phyloP scores from a whole-genome alignment of 2,888 invertebrate genomes.

The Melinaea menophilus region DNA sequence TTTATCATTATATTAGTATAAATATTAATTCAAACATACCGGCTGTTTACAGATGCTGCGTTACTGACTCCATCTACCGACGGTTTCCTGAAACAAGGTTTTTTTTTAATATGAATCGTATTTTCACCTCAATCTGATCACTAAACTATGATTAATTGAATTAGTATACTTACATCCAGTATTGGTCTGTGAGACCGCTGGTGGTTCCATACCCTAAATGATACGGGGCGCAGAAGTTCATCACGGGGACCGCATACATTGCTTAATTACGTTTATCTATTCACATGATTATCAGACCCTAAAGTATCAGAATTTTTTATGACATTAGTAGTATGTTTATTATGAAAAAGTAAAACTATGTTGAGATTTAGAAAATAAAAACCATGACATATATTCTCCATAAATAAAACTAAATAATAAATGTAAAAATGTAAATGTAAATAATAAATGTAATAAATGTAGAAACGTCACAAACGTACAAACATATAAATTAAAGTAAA shows the following conservation, averaged over 20 bases:
- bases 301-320: too few species aligned
- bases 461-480: too few species aligned
- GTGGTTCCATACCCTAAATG: slow-evolving; percentile 49
- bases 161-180: slow-evolving; percentile 67
- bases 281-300: not conserved
- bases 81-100: slow-evolving; percentile 86
- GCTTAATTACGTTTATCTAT: slow-evolving; percentile 19
- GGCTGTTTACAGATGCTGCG: slow-evolving; percentile 90
- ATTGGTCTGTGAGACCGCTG: slow-evolving; percentile 51
- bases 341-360: too few species aligned
- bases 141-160: not conserved
- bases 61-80: slow-evolving; percentile 91
- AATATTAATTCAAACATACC: slow-evolving; percentile 80
- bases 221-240: slow-evolving; percentile 62
- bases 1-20: not conserved
- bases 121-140: too few species aligned
- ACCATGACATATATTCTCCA: too few species aligned
- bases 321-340: too few species aligned
- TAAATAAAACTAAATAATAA: too few species aligned
- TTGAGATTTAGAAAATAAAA: too few species aligned
- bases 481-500: too few species aligned
- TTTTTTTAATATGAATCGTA: slow-evolving; percentile 8
- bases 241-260: slow-evolving; percentile 71
- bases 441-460: too few species aligned
- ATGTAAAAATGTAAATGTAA: too few species aligned